A percentile compares a stretch with the other conserved stretches of the same genome.
Conservation (phyloP, 2,113 vertebrate genomes). For the Scomber japonicus region DNA sequence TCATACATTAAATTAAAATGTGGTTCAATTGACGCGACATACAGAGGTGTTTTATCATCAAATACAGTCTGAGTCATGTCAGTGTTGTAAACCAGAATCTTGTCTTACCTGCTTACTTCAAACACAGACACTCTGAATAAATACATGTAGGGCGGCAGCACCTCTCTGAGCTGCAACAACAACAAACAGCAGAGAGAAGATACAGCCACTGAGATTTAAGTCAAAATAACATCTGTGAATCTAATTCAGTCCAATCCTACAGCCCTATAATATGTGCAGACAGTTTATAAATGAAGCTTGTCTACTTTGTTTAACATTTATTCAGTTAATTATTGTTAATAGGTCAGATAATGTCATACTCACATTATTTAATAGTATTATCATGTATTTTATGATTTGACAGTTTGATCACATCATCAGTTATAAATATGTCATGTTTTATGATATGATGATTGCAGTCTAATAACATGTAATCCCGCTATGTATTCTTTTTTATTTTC, state of each 20-base stretch:
- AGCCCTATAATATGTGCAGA: too few relatives aligned
- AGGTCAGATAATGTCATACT: too few relatives aligned
- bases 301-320: too few relatives aligned
- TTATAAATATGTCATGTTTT: not conserved
- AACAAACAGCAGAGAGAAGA: slow-evolving; percentile 43
- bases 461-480: too few relatives aligned
- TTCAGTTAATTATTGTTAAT: too few relatives aligned
- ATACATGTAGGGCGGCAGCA: slow-evolving; percentile 34
- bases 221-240: not conserved
- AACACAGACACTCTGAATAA: slow-evolving; percentile 69
- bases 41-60: slow-evolving; percentile 7
- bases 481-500: too few relatives aligned
- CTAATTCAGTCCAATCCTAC: not conserved
- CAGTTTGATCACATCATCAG: too few relatives aligned
- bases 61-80: not conserved
- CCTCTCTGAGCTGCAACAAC: slow-evolving; percentile 60
- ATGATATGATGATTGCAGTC: not conserved
- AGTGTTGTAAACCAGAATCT: not conserved
- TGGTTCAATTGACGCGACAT: not conserved
- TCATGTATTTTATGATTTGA: too few relatives aligned
- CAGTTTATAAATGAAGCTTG: too few relatives aligned
- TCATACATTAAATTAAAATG: slow-evolving; percentile 1
- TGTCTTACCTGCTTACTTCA: slow-evolving; percentile 67
- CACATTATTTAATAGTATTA: too few relatives aligned
- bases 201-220: slow-evolving; percentile 1